A percentile compares a stretch with the other conserved stretches of the same genome.
Conservation (phyloP, 2,797 vertebrate species). For the Sebastes nivosus region DNA sequence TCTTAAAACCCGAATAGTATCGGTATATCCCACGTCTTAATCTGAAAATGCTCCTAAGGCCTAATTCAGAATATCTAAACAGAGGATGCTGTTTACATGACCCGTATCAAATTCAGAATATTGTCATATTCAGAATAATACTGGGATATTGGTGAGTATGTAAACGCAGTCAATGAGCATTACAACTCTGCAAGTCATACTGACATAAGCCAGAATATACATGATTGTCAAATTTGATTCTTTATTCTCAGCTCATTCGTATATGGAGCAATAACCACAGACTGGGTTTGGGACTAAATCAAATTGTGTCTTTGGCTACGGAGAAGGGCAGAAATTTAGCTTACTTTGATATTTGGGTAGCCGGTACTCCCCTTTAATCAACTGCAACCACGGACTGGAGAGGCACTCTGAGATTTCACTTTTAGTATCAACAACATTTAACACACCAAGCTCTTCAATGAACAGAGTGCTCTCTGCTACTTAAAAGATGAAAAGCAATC, state of each 20-base stretch:
- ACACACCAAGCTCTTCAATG: not conserved
- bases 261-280: not conserved
- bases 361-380: not conserved
- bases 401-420: not conserved
- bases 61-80: too few relatives aligned
- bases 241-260: not conserved
- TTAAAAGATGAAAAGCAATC: not conserved
- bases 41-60: too few relatives aligned
- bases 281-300: not conserved
- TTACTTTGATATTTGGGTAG: not conserved
- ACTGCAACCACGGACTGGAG: not conserved
- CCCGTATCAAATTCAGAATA: too few relatives aligned
- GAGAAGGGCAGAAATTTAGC: not conserved
- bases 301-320: not conserved
- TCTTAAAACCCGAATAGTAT: too few relatives aligned
- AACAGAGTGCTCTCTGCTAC: not conserved
- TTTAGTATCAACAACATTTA: not conserved
- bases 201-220: not conserved
- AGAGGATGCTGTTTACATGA: too few relatives aligned
- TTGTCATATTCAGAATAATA: too few relatives aligned
- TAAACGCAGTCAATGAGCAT: not conserved
- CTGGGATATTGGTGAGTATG: too few relatives aligned
- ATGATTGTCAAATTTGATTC: not conserved
- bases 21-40: too few relatives aligned
- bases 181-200: not conserved